Evolutionary conservation across 2,888 invertebrate genomes (phyloP).

Genomic region (Rotaria socialis): DNA sequence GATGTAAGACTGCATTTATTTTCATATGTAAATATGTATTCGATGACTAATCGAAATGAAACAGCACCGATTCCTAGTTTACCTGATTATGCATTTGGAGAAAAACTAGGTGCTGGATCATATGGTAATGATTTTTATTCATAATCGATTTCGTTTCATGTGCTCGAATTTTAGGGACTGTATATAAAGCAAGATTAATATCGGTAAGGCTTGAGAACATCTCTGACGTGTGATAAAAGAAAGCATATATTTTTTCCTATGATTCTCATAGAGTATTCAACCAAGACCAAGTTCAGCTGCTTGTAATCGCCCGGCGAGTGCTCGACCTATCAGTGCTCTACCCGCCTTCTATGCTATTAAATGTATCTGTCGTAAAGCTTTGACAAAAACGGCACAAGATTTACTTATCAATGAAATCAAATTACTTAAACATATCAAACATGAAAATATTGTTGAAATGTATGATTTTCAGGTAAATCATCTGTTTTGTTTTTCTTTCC

Average conservation of each 20-base stretch:
- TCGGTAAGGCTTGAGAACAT: not conserved
- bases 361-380: conserved; percentile 70
- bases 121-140: not conserved
- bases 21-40: not conserved
- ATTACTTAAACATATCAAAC: conserved; percentile 72
- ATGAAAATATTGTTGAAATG: conserved; percentile 76
- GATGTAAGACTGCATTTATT: not conserved
- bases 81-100: not conserved
- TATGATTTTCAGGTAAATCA: conserved; percentile 67
- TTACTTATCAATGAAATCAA: conserved; percentile 78
- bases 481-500: not conserved
- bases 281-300: not conserved
- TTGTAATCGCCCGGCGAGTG: not conserved
- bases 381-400: conserved; percentile 72
- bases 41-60: not conserved
- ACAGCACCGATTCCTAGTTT: not conserved
- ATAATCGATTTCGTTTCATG: not conserved
- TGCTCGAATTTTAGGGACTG: not conserved
- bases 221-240: too few relatives aligned
- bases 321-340: not conserved
- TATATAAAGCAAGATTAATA: conserved; percentile 28
- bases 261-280: not conserved
- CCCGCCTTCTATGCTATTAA: conserved; percentile 67
- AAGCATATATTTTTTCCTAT: not conserved
- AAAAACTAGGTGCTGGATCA: not conserved